Evolutionary conservation across 2,888 invertebrate species (phyloP).

Genomic region (Geotrupes spiniger): DNA sequence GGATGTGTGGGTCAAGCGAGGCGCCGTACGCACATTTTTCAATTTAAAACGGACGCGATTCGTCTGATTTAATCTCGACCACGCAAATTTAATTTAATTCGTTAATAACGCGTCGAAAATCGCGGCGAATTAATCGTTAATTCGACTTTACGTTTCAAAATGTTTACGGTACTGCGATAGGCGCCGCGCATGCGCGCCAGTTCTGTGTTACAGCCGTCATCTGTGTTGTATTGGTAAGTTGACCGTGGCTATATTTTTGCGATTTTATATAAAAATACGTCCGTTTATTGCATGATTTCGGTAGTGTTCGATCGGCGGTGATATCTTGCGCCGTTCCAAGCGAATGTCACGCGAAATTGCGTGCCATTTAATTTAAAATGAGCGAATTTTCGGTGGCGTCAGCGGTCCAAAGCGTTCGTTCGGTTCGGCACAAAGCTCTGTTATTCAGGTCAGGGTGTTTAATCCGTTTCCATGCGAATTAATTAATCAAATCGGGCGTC

Average conservation of each 20-base stretch:
- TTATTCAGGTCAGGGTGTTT: conserved; percentile 39
- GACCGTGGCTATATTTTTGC: conserved; percentile 42
- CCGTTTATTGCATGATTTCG: conserved; percentile 35
- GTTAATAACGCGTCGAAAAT: no score
- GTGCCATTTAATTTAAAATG: conserved; percentile 44
- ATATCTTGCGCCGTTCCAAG: conserved; percentile 22
- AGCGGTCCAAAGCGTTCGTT: conserved; percentile 23
- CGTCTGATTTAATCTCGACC: neutral
- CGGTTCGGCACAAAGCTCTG: conserved; percentile 25
- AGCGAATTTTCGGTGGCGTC: conserved; percentile 43
- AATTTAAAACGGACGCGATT: no score
- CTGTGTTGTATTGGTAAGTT: conserved; percentile 57
- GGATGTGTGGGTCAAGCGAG: conserved; percentile 1
- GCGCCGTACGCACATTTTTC: no score
- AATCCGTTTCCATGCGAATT: neutral
- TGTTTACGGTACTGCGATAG: conserved; percentile 11
- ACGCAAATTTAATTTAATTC: no score
- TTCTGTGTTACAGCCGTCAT: conserved; percentile 56
- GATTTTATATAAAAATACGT: conserved; percentile 43
- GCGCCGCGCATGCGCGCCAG: conserved; percentile 43
- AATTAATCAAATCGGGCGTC: no score
- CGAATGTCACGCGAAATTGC: conserved; percentile 44
- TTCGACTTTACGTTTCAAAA: conserved; percentile 13
- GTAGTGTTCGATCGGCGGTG: conserved; percentile 11
- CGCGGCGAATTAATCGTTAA: conserved; percentile 5